Percentiles rank a stretch among this genome's conserved stretches.
phyloP scores from a whole-genome alignment of 64 coral and sea anemone species.

The Stichodactyla mertensii region DNA sequence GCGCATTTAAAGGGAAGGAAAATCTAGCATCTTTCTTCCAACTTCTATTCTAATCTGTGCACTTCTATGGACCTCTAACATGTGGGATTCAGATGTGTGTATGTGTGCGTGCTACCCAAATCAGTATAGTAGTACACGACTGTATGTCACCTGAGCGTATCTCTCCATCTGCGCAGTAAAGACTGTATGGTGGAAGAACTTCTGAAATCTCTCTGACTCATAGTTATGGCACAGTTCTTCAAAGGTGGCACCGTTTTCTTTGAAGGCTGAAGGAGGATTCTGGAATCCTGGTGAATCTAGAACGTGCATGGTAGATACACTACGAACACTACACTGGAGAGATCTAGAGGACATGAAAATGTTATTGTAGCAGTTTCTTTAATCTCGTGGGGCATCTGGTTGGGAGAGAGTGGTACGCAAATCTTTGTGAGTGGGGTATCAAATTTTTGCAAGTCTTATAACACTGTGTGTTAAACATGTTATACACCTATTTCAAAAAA shows the following conservation, averaged over 20 bases:
- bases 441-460: too few species aligned
- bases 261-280: slow-evolving; percentile 55
- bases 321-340: slow-evolving; percentile 67
- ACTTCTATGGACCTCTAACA: too few species aligned
- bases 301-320: slow-evolving; percentile 82
- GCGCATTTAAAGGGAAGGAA: too few species aligned
- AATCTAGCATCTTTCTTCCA: too few species aligned
- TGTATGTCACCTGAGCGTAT: slow-evolving; percentile 65
- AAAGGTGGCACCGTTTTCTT: slow-evolving; percentile 70
- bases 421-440: too few species aligned
- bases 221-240: slow-evolving; percentile 97
- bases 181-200: slow-evolving; percentile 93
- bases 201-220: slow-evolving; percentile 85
- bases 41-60: too few species aligned
- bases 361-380: background rate
- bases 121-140: background rate
- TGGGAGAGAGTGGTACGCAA: too few species aligned
- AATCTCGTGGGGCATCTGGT: too few species aligned
- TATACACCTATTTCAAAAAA: too few species aligned
- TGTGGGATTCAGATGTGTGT: too few species aligned
- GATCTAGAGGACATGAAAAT: slow-evolving; percentile 32
- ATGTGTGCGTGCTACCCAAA: too few species aligned
- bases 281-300: slow-evolving; percentile 91
- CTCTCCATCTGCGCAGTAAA: slow-evolving; percentile 85
- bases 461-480: too few species aligned